Base-by-base conservation (phyloP, 2,113 vertebrate genomes). In the Sarotherodon lohbergeri region DNA sequence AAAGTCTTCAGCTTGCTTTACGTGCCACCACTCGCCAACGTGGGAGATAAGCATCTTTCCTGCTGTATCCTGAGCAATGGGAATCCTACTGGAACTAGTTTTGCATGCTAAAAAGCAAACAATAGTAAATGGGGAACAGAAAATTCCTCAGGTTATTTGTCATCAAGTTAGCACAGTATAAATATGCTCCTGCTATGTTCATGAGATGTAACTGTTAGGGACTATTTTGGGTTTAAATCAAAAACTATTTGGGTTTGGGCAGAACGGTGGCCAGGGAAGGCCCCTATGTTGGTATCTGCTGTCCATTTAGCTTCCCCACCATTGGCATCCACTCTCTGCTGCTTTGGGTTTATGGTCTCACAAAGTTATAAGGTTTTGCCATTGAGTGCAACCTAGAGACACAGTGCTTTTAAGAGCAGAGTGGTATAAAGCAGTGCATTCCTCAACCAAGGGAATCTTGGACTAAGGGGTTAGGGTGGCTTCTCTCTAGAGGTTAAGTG, bases 401-500 rank as follows among this genome's bases (percentile, higher is more conserved):
- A 52, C 59, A 3, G 78, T 16, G 88, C 89, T 95, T 95, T 93
- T 89, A 93, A 94, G 91, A 88, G 81, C 78, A 91, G 89, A 82
- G 86, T 12, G 52, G 83, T 82, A 91, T 89, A 95, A 95, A 93
- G 91, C 87, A 16, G 85, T 80, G 86, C 94, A 95, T 95, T 96
- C 95, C 94, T 94, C 80, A 85, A 83, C 83, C 57, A 16, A 93
- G 90, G 79, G 89, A 92, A 88, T 94, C 88, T 90, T 27, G 73
- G 90, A 73, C 89, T 92, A 48, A 88, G 90, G 91, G 94, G 95
- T 91, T 94, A 87, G 93, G 94, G 93, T 94, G 94, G 95, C 94
- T 95, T 93, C 91, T 93, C 95, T 94, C 88, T 94, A 79, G 94
- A 95, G 95, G 95, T 95, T 96, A 96, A 96, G 95, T 95, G 95